phyloP scores from a whole-genome alignment of 2,888 invertebrate genomes.

The Lepetodrilus schrolli region DNA sequence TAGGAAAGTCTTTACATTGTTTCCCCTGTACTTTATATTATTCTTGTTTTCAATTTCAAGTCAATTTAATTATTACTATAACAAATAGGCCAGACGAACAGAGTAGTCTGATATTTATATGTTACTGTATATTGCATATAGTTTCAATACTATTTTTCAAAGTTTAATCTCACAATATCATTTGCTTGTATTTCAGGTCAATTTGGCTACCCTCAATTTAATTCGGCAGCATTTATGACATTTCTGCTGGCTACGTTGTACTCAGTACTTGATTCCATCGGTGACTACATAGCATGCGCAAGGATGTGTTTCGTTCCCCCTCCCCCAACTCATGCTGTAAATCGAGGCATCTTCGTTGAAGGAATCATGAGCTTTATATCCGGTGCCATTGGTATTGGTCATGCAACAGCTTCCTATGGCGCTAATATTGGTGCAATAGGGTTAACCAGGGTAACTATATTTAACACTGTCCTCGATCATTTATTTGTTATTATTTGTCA shows the following conservation, averaged over 20 bases:
- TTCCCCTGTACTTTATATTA: too few relatives aligned
- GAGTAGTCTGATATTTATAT: too few relatives aligned
- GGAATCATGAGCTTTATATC: constrained; percentile 87
- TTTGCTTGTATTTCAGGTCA: constrained; percentile 61
- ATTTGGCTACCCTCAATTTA: constrained; percentile 60
- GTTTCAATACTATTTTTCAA: too few relatives aligned
- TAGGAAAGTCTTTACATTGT: too few relatives aligned
- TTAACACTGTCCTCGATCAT: too few relatives aligned
- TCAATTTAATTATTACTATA: too few relatives aligned
- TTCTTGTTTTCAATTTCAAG: too few relatives aligned
- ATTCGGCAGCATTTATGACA: constrained; percentile 57
- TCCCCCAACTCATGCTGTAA: constrained; percentile 89
- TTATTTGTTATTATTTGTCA: too few relatives aligned
- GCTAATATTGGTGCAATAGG: constrained; percentile 94
- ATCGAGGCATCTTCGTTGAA: constrained; percentile 82
- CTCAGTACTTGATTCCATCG: constrained; percentile 78
- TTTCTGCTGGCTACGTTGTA: constrained; percentile 63
- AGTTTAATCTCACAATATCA: too few relatives aligned
- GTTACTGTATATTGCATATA: too few relatives aligned
- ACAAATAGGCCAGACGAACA: too few relatives aligned
- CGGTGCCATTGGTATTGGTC: constrained; percentile 89
- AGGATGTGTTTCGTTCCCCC: constrained; percentile 82
- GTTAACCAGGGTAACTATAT: constrained; percentile 84
- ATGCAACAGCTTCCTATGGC: constrained; percentile 91
- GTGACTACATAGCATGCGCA: constrained; percentile 91